Base-by-base conservation (phyloP, 2,113 vertebrate genomes). In the Scolopax mira region DNA sequence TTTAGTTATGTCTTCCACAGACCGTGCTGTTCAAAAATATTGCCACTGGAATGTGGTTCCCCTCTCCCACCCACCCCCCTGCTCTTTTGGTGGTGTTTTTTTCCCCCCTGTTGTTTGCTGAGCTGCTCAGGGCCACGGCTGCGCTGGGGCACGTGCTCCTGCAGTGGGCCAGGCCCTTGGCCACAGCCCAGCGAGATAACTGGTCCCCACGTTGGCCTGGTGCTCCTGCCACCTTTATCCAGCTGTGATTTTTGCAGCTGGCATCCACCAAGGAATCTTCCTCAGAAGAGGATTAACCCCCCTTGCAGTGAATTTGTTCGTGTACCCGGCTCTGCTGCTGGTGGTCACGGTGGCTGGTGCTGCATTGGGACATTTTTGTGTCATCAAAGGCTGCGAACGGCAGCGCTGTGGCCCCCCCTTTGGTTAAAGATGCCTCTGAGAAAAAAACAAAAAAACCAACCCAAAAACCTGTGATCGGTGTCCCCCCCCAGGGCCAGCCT, bases 261-360 rank as follows among this genome's bases (percentile, higher is more conserved):
- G 88, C 79, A 64, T 28, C 57, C 79, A 10, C 46, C 13, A 46
- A 80, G 31, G 18, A 13, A 62, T 72, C 77, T 33, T 33, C 89
- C 88, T 37, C 0, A 1, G 66, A 16, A 79, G 71, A 41, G 33
- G 66, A 64, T 84, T 48, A 74, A 65, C 13, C 17, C 0, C 16
- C 52, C 44, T 62, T 6, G 1, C 71, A 8, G 37, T 14, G 67
- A 33, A 13, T 39, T n/a, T 8, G 37, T 44, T 79, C 35, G 54
- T 24, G 0, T 10, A 30, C 52, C 94, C 49, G 6, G 62, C 33
- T 57, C 60, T 70, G 79, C 64, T 0, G 0, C 52, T 49, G 18
- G 19, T 14, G 14, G 62, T 28, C 17, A 74, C 6, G 1, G 78
- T 1, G 5, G 28, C 35, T 0, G 6, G 3, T 13, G 61, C 75